Evolutionary conservation across 2,888 invertebrate genomes (phyloP).

Genomic region (Cephus sareptanus): DNA sequence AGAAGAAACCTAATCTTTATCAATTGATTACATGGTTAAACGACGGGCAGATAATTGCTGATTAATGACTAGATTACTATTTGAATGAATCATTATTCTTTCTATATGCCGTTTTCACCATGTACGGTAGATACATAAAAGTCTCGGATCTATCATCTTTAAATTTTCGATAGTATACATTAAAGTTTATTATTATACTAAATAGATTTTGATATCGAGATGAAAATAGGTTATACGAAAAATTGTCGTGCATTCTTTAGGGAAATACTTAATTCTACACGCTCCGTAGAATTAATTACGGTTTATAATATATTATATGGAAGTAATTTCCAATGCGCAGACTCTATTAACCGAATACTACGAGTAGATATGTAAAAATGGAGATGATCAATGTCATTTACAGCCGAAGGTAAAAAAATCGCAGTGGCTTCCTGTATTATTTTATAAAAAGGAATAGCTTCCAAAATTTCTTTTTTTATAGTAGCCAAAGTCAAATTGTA

Average conservation of each 20-base stretch:
- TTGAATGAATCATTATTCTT: not conserved
- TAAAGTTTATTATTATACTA: conserved; percentile 19
- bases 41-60: not conserved
- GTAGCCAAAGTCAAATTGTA: not conserved
- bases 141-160: conserved; percentile 3
- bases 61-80: conserved; percentile 1
- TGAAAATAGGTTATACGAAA: not conserved
- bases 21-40: conserved; percentile 21
- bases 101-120: not conserved
- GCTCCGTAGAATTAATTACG: not conserved
- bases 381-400: not conserved
- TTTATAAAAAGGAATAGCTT: not conserved
- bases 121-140: not conserved
- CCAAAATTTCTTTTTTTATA: not conserved
- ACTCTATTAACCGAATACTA: not conserved
- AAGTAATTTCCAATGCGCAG: not conserved
- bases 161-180: conserved; percentile 23
- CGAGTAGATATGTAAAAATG: not conserved
- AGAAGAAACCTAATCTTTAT: not conserved
- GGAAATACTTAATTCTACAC: not conserved
- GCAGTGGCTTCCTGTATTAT: not conserved
- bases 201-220: conserved; percentile 39
- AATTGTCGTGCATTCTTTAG: not conserved
- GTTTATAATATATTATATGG: not conserved
- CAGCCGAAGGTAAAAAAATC: not conserved